These are phyloP conservation scores for Nebria salina DNA, from an alignment of 2,888 invertebrate genomes.

Conservation along the genomic window DNA sequence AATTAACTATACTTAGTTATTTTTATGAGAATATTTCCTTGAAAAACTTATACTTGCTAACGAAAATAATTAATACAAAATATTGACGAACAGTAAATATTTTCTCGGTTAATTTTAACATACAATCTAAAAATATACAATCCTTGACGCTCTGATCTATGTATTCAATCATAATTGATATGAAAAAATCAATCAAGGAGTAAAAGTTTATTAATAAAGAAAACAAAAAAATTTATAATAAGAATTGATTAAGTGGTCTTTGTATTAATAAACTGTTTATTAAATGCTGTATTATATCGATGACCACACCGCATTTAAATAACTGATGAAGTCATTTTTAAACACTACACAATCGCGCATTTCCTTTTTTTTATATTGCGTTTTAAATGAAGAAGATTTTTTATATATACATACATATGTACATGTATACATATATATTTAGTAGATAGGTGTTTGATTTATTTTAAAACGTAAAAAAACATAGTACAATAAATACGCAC, in stretches of 20 bases:
- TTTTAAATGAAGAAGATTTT: neutral
- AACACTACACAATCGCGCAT: neutral
- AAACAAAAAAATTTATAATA: neutral
- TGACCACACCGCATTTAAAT: conserved; percentile 28
- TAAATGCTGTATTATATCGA: conserved; percentile 9
- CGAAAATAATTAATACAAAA: neutral
- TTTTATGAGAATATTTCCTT: no score
- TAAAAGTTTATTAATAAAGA: neutral
- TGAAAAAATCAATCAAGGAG: neutral
- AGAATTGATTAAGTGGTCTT: conserved; percentile 14
- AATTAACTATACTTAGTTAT: neutral
- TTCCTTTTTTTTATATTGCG: neutral
- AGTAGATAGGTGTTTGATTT: no score
- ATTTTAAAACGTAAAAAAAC: no score
- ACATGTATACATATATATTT: no score
- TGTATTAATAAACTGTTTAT: conserved; percentile 4
- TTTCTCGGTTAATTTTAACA: neutral
- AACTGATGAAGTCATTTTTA: conserved; percentile 29
- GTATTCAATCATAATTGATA: neutral
- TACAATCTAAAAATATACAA: neutral
- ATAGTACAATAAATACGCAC: no score
- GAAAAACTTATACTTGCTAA: neutral
- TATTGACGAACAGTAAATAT: neutral
- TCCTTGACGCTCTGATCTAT: neutral
- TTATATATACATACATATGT: no score